Evolutionary conservation across 2,113 vertebrate genomes (phyloP).

Genomic region (Pelodiscus sinensis): DNA sequence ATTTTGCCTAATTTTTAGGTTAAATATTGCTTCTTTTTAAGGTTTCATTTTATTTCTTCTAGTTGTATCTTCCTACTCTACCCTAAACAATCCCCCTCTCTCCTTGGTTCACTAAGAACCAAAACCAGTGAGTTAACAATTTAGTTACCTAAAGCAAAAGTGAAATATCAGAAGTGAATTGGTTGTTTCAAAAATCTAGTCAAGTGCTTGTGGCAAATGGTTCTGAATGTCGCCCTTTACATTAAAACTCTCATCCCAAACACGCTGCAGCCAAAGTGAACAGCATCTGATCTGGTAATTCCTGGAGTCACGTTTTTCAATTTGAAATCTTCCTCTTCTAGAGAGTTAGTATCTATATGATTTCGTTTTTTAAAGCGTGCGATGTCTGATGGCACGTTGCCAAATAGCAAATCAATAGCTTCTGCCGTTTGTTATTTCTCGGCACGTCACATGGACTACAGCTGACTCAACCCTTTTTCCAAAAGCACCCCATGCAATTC

Average conservation of each 20-base stretch:
- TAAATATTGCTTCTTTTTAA: background rate
- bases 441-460: background rate
- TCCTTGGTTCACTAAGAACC: background rate
- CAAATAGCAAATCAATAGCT: conserved; percentile 43
- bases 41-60: background rate
- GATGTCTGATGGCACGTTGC: rapidly evolving
- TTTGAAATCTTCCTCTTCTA: background rate
- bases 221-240: background rate
- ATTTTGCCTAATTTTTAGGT: rapidly evolving
- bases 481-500: background rate
- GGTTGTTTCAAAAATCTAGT: background rate
- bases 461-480: background rate
- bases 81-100: too few species aligned
- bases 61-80: background rate
- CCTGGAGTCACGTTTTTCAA: rapidly evolving
- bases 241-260: background rate
- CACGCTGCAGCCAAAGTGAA: background rate
- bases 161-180: background rate
- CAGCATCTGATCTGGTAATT: rapidly evolving
- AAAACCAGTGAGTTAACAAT: background rate
- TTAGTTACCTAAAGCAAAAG: background rate
- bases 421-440: conserved; percentile 6
- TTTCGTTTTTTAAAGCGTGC: background rate
- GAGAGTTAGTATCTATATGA: background rate
- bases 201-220: background rate